Conservation (phyloP, 1,140 invertebrate genomes). For the Notospermus geniculatus region DNA sequence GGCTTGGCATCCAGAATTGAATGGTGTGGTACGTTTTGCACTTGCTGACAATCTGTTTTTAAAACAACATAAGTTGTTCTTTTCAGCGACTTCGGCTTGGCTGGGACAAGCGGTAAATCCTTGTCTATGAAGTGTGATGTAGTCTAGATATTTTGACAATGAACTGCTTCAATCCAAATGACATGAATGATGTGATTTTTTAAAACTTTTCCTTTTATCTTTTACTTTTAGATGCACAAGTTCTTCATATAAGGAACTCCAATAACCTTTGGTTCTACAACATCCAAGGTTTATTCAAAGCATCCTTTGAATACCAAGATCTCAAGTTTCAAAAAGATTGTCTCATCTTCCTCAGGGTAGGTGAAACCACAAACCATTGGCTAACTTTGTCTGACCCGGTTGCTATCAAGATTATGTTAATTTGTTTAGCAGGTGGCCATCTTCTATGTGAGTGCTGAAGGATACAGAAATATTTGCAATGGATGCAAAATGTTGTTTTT, state of each 20-base stretch:
- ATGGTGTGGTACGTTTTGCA: constrained; percentile 27
- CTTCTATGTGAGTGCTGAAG: no score
- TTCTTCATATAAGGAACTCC: constrained; percentile 29
- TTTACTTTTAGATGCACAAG: constrained; percentile 30
- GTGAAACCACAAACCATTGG: no score
- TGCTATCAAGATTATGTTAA: no score
- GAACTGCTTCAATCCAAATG: no score
- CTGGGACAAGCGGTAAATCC: background rate
- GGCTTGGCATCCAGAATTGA: constrained; percentile 38
- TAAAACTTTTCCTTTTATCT: constrained; percentile 11
- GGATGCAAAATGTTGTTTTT: no score
- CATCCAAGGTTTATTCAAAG: constrained; percentile 37
- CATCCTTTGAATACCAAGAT: constrained; percentile 34
- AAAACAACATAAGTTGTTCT: no score
- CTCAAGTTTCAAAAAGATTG: constrained; percentile 27
- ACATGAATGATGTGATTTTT: constrained; percentile 1
- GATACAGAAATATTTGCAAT: no score
- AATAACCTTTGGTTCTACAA: constrained; percentile 36
- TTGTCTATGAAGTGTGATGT: background rate
- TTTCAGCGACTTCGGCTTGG: background rate
- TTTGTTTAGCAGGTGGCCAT: no score
- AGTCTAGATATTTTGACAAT: no score
- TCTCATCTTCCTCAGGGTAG: constrained; percentile 24
- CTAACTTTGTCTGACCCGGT: no score
- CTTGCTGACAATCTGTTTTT: no score